Evolutionary conservation across 2,797 vertebrate genomes (phyloP), one percentile per base, ranked within the genome.

Genomic region (Picus viridis): DNA sequence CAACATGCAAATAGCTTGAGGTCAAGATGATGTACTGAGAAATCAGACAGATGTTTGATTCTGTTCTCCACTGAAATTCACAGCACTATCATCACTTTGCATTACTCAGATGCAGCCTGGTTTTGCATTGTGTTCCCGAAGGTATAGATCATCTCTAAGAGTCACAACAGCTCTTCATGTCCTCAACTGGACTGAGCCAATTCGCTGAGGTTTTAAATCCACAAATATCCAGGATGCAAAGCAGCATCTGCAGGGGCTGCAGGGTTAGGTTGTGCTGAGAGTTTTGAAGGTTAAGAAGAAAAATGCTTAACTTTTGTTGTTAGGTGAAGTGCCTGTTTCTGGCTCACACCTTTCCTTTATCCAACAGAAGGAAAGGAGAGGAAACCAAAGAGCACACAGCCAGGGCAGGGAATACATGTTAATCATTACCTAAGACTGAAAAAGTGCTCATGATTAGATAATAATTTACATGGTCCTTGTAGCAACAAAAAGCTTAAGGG

Each of bases 61-160:
- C 45, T 83, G 67, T 86, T 83, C 45, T 29, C 29, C 89, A 88
- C 39, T 34, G 67, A 64, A 92, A 93, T 88, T n/a, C 56, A 93
- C 96, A 97, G 97, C 96, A 96, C 92, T 92, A 16, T 80, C 68
- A 75, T 83, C 72, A 61, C 54, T 91, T 43, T 67, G 92, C 74
- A 24, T 95, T 85, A 59, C 93, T 95, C 92, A 96, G 96, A 89
- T 95, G 92, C 97, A 96, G 92, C 97, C 96, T 97, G 96, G 96
- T 95, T 96, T 97, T 97, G 95, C 96, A 97, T 96, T 97, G 96
- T 95, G 96, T 93, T 96, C 96, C 97, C 98, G 95, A 94, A 97
- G 65, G 91, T 64, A 56, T 67, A 34, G 26, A 89, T 84, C 67
- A 78, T 91, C 94, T 97, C 75, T 88, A 94, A 95, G 29, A 89